Evolutionary conservation across 2,797 vertebrate species (phyloP).

Genomic region (Xiphorhynchus erythropygius): DNA sequence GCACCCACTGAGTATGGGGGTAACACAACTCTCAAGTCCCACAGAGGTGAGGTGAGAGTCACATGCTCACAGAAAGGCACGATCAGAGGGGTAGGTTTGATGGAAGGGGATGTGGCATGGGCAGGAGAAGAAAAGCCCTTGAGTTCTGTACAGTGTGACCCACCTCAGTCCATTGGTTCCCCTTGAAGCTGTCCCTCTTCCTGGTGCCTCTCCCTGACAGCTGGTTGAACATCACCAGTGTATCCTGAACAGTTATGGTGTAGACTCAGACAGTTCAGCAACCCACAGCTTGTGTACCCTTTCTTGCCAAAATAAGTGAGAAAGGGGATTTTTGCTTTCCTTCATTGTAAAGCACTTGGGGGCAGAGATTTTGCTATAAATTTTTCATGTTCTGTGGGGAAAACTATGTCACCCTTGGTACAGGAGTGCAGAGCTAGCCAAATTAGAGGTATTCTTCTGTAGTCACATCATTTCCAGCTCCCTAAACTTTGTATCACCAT

Average conservation of each 20-base stretch:
- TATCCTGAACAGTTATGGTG: not conserved
- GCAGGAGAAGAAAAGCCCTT: not conserved
- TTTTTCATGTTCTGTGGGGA: not conserved
- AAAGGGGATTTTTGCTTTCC: not conserved
- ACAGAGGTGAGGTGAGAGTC: rapidly evolving
- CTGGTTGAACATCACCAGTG: rapidly evolving
- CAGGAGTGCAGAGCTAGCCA: not conserved
- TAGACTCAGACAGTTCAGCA: not conserved
- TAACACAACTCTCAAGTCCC: not conserved
- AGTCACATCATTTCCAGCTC: not conserved
- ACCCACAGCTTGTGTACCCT: rapidly evolving
- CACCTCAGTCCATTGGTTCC: not conserved
- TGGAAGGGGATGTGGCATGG: not conserved
- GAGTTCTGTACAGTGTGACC: rapidly evolving
- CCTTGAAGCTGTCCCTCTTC: not conserved
- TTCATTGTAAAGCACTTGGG: not conserved
- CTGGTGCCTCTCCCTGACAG: not conserved
- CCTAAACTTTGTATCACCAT: not conserved
- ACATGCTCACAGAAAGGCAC: rapidly evolving
- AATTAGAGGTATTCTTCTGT: not conserved
- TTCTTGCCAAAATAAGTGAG: not conserved
- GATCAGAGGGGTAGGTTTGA: not conserved
- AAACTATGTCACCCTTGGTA: not conserved
- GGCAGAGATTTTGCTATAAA: not conserved
- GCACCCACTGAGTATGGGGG: rapidly evolving